Conservation (phyloP, 2,888 invertebrate genomes). For the Gordius sp. region DNA sequence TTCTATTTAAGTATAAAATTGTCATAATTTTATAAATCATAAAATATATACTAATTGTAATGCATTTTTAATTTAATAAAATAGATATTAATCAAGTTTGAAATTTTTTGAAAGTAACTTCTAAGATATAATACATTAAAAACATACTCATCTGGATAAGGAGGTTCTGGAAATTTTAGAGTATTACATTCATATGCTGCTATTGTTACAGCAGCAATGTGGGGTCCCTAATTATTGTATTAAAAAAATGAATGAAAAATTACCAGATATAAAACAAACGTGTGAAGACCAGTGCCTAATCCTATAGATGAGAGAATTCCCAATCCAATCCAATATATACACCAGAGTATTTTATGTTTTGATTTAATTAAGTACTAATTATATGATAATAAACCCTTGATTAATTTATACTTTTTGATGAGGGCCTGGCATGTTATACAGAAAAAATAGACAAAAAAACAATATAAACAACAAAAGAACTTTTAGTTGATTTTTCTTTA, state of each 20-base stretch:
- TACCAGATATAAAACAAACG: conserved; percentile 71
- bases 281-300: conserved; percentile 86
- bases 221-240: conserved; percentile 46
- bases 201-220: conserved; percentile 84
- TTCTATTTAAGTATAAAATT: conserved; percentile 7
- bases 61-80: neutral
- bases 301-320: conserved; percentile 91
- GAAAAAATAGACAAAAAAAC: conserved; percentile 22
- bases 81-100: neutral
- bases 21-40: neutral
- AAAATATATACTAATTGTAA: neutral
- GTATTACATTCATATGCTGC: conserved; percentile 89
- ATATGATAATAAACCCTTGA: neutral
- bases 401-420: conserved; percentile 24
- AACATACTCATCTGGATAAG: conserved; percentile 69
- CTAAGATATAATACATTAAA: conserved; percentile 23
- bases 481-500: conserved; percentile 23
- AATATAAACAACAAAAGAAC: conserved; percentile 21
- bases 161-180: conserved; percentile 79
- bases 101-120: neutral
- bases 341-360: conserved; percentile 37
- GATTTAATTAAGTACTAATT: neutral
- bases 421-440: conserved; percentile 27
- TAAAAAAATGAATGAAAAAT: conserved; percentile 21
- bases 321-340: conserved; percentile 63